Evolutionary conservation across 2,797 vertebrate species (phyloP), one percentile per base, ranked within the genome.

Genomic region (Pseudopleuronectes americanus): DNA sequence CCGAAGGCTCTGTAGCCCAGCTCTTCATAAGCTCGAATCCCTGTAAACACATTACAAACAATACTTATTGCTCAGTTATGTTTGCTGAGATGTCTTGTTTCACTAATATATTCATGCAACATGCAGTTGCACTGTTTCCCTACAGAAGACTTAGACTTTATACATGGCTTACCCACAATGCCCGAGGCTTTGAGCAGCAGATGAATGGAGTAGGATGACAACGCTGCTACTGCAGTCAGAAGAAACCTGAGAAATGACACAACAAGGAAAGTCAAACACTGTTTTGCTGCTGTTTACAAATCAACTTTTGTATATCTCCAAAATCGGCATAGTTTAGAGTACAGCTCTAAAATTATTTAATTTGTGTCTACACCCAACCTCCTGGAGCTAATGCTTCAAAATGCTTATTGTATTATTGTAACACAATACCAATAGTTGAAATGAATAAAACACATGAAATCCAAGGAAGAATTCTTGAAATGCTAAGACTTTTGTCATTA

Each of bases 151-250:
- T 2, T 12, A 60, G 12, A 64, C 10, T 22, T 22, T 64, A 54
- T 38, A 13, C 21, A 14, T 47, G 41, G 12, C 90, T 93, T 87
- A 99, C 98, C 98, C 79, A 99, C 98, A 38, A 99, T 94, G 55
- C 97, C 98, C 0, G 98, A 97, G 59, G 96, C 94, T 92, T 98
- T 99, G 70, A 99, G 95, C 83, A 99, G 90, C 80, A 99, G 93
- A 76, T 99, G 97, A 86, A 99, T 98, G 79, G 98, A 99, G 80
- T 99, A 99, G 58, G 88, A 95, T 26, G 98, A 99, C 54, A 99
- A 93, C 49, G 93, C 87, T 55, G 98, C 97, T 0, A 99, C 96
- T 0, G 94, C 94, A 0, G 96, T 96, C 80, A 99, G 88, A 64
- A 99, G 96, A 89, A 98, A 97, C 83, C 98, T 99, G 90, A 0